phyloP scores from a whole-genome alignment of 2,888 invertebrate species.

The Acleris cristana region DNA sequence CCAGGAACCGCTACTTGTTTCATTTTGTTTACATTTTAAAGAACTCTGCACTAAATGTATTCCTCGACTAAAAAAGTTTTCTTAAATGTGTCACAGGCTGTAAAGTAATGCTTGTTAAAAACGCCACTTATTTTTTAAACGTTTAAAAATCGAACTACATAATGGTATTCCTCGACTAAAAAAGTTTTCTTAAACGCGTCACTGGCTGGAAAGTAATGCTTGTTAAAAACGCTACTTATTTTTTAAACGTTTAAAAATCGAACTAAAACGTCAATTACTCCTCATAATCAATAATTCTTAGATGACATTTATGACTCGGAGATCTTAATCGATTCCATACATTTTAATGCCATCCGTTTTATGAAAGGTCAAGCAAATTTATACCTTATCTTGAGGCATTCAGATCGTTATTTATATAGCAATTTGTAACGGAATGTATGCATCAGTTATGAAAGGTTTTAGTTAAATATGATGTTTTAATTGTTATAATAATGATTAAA shows the following conservation, averaged over 20 bases:
- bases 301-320: slow-evolving; percentile 56
- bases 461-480: slow-evolving; percentile 35
- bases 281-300: slow-evolving; percentile 59
- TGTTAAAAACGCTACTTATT: slow-evolving; percentile 20
- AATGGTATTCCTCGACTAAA: too few species aligned
- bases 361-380: slow-evolving; percentile 41
- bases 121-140: slow-evolving; percentile 22
- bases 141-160: slow-evolving; percentile 34
- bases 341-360: slow-evolving; percentile 55
- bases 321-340: slow-evolving; percentile 62
- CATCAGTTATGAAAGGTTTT: slow-evolving; percentile 26
- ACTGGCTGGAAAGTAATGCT: slow-evolving; percentile 9
- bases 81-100: background rate
- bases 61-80: background rate
- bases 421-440: slow-evolving; percentile 30
- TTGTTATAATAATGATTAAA: slow-evolving; percentile 17
- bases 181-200: background rate
- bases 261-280: slow-evolving; percentile 44
- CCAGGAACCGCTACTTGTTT: too few species aligned
- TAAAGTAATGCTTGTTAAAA: slow-evolving; percentile 17
- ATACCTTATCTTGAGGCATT: slow-evolving; percentile 37
- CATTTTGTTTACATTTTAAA: too few species aligned
- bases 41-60: background rate
- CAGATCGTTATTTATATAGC: slow-evolving; percentile 41
- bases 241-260: slow-evolving; percentile 32